Evolutionary conservation across 1,140 invertebrate genomes (phyloP), one percentile per base, ranked within the genome.

Genomic region (Aphelenchoides besseyi): DNA sequence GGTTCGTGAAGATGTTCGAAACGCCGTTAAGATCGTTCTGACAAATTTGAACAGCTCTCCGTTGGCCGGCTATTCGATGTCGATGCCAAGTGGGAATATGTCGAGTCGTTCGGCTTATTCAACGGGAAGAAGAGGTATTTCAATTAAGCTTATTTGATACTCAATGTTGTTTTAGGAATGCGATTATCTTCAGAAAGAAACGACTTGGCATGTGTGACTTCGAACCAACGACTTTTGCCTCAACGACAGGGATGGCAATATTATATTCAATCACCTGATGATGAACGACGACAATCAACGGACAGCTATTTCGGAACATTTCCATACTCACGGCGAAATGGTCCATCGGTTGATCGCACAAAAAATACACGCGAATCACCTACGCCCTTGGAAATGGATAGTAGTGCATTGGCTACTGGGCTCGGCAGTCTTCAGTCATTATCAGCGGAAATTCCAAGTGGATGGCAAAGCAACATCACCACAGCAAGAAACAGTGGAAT

Each of bases 1-100:
- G 3, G 37, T 48, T n/a, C 29, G 73, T 23, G 75, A 77, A 29
- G 75, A 77, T 18, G 59, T 77, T n/a, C 2, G 77, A 1, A 74
- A 41, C 48, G 63, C 70, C 2, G 75, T 71, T 1, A 77, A 70
- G 29, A 35, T n/a, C 2, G 30, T 77, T 5, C 61, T 77, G 16
- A 69, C 52, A 23, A 35, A 79, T 63, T 68, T 77, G 26, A 66
- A 77, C 72, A 37, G 36, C 3, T 36, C 32, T 1, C 63, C 30
- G n/a, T 36, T 66, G 1, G 32, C 12, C 32, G 48, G 32, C 1
- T 61, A 16, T n/a, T n/a, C 59, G 59, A 61, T 61, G n/a, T 2
- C 59, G 16, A n/a, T 2, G n/a, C n/a, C 59, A 30, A n/a, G 30
- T 16, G 59, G n/a, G 33, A 61, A 36, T 26, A 61, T 26, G 26